These are phyloP conservation scores for Stratiomys singularior DNA, from an alignment of 2,888 invertebrate genomes.

Conservation along the genomic window DNA sequence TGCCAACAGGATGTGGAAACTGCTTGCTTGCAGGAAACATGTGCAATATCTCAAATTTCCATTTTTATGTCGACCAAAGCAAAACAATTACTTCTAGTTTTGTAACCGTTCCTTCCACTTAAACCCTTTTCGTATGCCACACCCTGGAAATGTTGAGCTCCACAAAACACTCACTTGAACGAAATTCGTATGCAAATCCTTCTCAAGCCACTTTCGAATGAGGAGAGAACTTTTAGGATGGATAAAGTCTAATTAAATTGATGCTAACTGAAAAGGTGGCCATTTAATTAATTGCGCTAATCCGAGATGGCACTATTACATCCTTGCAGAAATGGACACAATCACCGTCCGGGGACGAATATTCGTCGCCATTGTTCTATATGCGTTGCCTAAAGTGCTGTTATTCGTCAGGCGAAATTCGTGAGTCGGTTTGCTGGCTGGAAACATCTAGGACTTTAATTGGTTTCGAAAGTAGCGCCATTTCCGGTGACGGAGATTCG, in stretches of 20 bases:
- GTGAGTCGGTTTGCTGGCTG: neutral
- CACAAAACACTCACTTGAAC: neutral
- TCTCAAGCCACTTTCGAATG: neutral
- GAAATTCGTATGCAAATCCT: constrained; percentile 36
- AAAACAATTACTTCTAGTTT: too few species aligned
- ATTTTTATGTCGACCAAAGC: too few species aligned
- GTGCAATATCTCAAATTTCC: too few species aligned
- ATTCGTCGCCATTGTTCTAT: neutral
- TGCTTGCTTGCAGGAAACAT: too few species aligned
- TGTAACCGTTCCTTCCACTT: too few species aligned
- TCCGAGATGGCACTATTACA: constrained; percentile 9
- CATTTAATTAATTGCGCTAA: constrained; percentile 41
- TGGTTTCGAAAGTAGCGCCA: constrained; percentile 22
- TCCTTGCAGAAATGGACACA: constrained; percentile 17
- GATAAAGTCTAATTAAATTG: constrained; percentile 32
- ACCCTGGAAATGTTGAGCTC: neutral
- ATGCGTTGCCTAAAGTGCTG: neutral
- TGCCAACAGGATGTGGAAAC: too few species aligned
- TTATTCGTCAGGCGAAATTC: neutral
- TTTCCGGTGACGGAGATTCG: neutral
- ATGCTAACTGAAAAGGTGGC: constrained; percentile 41
- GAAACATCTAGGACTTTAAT: constrained; percentile 21
- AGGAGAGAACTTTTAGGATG: neutral
- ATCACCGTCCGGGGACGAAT: neutral
- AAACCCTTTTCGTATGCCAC: too few species aligned